These are phyloP conservation scores for Meloidogyne chitwoodi DNA, from an alignment of 1,140 invertebrate species.

Conservation along the genomic window DNA sequence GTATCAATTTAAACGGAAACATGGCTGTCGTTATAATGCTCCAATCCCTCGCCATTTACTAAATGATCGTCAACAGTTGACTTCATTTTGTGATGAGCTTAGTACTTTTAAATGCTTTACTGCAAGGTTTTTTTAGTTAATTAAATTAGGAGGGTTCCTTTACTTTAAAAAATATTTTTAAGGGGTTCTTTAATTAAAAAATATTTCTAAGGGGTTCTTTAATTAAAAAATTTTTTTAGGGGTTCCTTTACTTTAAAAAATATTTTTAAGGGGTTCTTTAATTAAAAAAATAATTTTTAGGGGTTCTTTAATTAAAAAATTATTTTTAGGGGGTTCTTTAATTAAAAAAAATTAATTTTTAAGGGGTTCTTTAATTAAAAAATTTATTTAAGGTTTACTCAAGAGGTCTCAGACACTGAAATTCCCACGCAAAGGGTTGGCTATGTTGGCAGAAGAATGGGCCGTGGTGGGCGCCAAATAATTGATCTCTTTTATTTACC, in stretches of 20 bases:
- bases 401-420: neutral
- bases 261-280: too few species aligned
- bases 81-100: neutral
- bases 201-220: too few species aligned
- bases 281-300: too few species aligned
- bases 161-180: too few species aligned
- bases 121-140: neutral
- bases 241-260: too few species aligned
- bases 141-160: neutral
- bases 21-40: constrained; percentile 25
- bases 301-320: too few species aligned
- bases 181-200: too few species aligned
- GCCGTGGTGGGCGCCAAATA: constrained; percentile 21
- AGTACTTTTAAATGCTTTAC: neutral
- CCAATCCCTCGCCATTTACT: constrained; percentile 6
- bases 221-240: too few species aligned
- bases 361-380: neutral
- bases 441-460: constrained; percentile 17
- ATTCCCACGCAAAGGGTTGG: neutral
- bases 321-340: too few species aligned
- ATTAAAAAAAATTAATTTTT: too few species aligned
- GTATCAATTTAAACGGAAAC: constrained; percentile 31
- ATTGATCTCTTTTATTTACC: constrained; percentile 28
- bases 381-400: neutral
- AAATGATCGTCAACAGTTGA: neutral